Evolutionary conservation across 2,888 invertebrate genomes (phyloP).

Genomic region (Drosophila kanekoi): DNA sequence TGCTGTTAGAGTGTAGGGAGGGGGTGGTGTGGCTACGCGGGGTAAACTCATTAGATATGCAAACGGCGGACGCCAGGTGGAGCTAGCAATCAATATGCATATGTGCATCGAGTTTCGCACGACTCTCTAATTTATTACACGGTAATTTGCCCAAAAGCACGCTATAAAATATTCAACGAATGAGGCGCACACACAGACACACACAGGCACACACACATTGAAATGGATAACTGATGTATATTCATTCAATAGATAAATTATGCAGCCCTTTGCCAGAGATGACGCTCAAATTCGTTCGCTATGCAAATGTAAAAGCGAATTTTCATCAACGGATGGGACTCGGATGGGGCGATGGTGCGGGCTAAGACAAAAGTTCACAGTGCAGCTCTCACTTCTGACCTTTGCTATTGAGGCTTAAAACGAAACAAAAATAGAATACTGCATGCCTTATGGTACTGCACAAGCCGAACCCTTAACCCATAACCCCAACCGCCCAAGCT

Average conservation of each 20-base stretch:
- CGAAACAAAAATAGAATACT: slow-evolving; percentile 68
- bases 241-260: slow-evolving; percentile 34
- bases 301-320: slow-evolving; percentile 45
- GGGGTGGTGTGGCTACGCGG: background rate
- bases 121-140: slow-evolving; percentile 63
- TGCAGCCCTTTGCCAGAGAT: slow-evolving; percentile 27
- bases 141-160: slow-evolving; percentile 72
- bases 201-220: background rate
- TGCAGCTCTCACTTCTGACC: slow-evolving; percentile 64
- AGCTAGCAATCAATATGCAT: slow-evolving; percentile 52
- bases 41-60: slow-evolving; percentile 46
- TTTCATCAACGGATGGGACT: slow-evolving; percentile 37
- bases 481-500: background rate
- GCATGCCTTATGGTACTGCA: slow-evolving; percentile 21
- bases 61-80: slow-evolving; percentile 40
- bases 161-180: slow-evolving; percentile 73
- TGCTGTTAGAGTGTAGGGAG: slow-evolving; percentile 1
- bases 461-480: background rate
- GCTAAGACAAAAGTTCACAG: slow-evolving; percentile 47
- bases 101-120: slow-evolving; percentile 41
- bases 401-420: slow-evolving; percentile 46
- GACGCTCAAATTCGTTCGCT: slow-evolving; percentile 43
- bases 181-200: slow-evolving; percentile 12
- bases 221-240: slow-evolving; percentile 24
- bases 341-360: background rate